These are phyloP conservation scores for Drosophila dunni DNA, from an alignment of 1,140 invertebrate species.

Conservation along the genomic window DNA sequence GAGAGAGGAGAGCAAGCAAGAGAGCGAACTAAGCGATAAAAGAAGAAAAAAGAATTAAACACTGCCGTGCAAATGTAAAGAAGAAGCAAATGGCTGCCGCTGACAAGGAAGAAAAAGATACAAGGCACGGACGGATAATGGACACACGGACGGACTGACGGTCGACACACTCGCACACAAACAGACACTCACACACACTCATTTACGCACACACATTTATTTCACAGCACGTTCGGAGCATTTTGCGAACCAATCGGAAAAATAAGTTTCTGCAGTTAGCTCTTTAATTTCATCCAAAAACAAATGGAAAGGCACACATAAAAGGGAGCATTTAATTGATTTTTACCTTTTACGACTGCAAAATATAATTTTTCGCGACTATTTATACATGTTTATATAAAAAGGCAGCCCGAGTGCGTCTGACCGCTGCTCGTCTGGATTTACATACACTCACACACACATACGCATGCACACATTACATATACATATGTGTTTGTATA, in stretches of 20 bases:
- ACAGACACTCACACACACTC: constrained; percentile 6
- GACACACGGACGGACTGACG: constrained; percentile 32
- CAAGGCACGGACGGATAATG: constrained; percentile 72
- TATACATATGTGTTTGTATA: constrained; percentile 39
- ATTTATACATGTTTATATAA: constrained; percentile 63
- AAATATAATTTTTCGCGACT: constrained; percentile 51
- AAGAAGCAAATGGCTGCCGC: constrained; percentile 77
- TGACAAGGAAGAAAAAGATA: constrained; percentile 78
- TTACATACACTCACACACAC: constrained; percentile 41
- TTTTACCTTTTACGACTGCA: constrained; percentile 53
- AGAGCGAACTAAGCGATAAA: constrained; percentile 32
- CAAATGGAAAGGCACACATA: constrained; percentile 12
- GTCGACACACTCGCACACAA: constrained; percentile 5
- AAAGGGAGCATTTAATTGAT: constrained; percentile 42
- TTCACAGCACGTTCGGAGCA: constrained; percentile 7
- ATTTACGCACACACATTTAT: constrained; percentile 4
- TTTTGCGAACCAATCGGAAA: constrained; percentile 47
- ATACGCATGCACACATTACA: constrained; percentile 20
- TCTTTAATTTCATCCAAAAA: constrained; percentile 16
- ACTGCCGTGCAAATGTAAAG: constrained; percentile 58
- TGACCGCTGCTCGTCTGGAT: constrained; percentile 57
- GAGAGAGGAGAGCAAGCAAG: constrained; percentile 23
- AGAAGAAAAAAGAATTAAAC: constrained; percentile 37
- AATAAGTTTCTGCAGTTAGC: constrained; percentile 31
- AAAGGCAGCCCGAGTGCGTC: constrained; percentile 39